Evolutionary conservation across 2,888 invertebrate species (phyloP).

Genomic region (Microctonus hyperodae): DNA sequence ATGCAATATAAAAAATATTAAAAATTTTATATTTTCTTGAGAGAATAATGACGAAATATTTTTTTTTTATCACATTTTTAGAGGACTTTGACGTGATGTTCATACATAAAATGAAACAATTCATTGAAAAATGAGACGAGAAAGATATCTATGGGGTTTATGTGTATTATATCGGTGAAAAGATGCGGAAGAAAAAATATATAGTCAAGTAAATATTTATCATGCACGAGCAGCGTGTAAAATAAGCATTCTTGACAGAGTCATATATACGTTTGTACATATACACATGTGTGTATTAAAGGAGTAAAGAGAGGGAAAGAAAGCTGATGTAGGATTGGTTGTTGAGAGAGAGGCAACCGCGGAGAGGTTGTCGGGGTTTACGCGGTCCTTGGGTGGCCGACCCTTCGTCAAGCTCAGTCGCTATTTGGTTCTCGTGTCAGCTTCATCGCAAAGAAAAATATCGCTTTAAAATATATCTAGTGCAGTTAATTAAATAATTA

Average conservation of each 20-base stretch:
- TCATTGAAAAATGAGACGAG: too few relatives aligned
- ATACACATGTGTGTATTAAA: neutral
- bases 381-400: conserved; percentile 30
- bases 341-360: conserved; percentile 16
- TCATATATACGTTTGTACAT: too few relatives aligned
- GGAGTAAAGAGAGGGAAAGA: neutral
- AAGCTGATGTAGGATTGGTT: conserved; percentile 33
- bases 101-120: too few relatives aligned
- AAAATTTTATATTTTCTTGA: too few relatives aligned
- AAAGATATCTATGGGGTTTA: neutral
- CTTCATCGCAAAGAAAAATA: neutral
- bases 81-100: too few relatives aligned
- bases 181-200: neutral
- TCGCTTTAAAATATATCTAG: neutral
- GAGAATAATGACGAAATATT: too few relatives aligned
- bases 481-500: neutral
- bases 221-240: neutral
- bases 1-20: too few relatives aligned
- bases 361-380: conserved; percentile 39
- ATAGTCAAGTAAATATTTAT: neutral
- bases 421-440: conserved; percentile 32
- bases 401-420: conserved; percentile 39
- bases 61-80: too few relatives aligned
- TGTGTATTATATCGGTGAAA: neutral
- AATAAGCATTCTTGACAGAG: conserved; percentile 18